phyloP scores from a whole-genome alignment of 2,113 vertebrate genomes.

The Felis chaus region DNA sequence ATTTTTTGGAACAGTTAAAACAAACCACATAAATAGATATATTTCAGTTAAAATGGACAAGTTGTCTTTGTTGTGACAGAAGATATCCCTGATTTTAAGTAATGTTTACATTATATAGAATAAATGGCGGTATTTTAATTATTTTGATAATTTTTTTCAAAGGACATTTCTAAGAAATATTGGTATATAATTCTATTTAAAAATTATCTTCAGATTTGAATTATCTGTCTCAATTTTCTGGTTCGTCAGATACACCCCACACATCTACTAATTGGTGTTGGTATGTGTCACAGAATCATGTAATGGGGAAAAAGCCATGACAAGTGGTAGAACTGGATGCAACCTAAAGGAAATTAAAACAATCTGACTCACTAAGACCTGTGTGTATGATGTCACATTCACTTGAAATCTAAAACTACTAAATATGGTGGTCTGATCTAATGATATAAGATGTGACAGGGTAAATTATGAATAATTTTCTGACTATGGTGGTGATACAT shows the following conservation, averaged over 20 bases:
- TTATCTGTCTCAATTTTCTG: background rate
- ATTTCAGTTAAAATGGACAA: slow-evolving; percentile 12
- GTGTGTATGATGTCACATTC: background rate
- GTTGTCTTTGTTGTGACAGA: background rate
- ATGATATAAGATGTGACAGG: background rate
- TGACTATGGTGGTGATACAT: background rate
- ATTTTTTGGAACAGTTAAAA: background rate
- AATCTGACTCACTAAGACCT: background rate
- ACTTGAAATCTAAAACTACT: background rate
- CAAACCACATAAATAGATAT: background rate
- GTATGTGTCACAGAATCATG: background rate
- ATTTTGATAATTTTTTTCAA: background rate
- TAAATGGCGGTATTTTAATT: background rate
- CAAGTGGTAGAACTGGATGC: background rate
- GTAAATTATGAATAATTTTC: background rate
- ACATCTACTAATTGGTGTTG: background rate
- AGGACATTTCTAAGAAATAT: background rate
- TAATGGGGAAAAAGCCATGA: background rate
- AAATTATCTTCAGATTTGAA: background rate
- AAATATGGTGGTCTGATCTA: background rate
- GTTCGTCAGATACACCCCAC: background rate
- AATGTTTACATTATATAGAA: background rate
- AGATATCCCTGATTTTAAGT: background rate
- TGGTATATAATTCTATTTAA: background rate
- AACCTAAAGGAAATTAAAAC: background rate